These are phyloP conservation scores for Tanytarsus gracilentus DNA, from an alignment of 2,888 invertebrate species.

Conservation along the genomic window DNA sequence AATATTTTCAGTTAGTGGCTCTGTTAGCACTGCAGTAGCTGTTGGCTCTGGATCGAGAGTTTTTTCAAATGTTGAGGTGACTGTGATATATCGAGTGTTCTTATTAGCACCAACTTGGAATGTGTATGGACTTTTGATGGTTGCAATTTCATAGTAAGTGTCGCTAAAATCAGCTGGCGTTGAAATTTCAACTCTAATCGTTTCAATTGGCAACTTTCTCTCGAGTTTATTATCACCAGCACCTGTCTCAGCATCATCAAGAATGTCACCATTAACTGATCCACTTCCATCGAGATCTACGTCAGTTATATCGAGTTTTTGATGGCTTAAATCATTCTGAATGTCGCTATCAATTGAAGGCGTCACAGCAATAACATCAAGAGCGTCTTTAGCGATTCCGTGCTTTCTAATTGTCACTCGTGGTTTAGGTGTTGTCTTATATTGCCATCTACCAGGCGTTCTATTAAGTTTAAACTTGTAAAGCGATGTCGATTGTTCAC, in stretches of 20 bases:
- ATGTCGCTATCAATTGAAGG: constrained; percentile 45
- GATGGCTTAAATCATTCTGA: constrained; percentile 48
- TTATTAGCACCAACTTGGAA: constrained; percentile 58
- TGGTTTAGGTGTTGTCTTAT: constrained; percentile 81
- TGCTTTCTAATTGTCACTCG: constrained; percentile 70
- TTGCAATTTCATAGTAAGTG: constrained; percentile 81
- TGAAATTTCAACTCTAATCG: constrained; percentile 78
- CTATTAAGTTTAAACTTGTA: constrained; percentile 76
- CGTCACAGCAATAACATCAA: constrained; percentile 39
- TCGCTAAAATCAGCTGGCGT: constrained; percentile 78
- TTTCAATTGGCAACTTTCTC: constrained; percentile 60
- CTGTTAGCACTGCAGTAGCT: constrained; percentile 53
- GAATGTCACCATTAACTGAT: constrained; percentile 53
- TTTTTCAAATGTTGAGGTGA: constrained; percentile 78
- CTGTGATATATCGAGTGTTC: constrained; percentile 61
- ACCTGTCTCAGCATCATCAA: constrained; percentile 52
- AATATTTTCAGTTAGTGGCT: constrained; percentile 81
- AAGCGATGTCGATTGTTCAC: constrained; percentile 51
- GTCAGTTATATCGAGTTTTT: constrained; percentile 46
- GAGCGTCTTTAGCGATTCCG: constrained; percentile 42
- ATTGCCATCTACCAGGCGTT: constrained; percentile 80
- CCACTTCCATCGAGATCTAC: constrained; percentile 67
- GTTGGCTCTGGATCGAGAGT: constrained; percentile 53
- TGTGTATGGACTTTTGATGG: constrained; percentile 80
- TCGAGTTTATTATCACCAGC: constrained; percentile 51